phyloP scores from a whole-genome alignment of 2,888 invertebrate species.

The Brachyptera risi region DNA sequence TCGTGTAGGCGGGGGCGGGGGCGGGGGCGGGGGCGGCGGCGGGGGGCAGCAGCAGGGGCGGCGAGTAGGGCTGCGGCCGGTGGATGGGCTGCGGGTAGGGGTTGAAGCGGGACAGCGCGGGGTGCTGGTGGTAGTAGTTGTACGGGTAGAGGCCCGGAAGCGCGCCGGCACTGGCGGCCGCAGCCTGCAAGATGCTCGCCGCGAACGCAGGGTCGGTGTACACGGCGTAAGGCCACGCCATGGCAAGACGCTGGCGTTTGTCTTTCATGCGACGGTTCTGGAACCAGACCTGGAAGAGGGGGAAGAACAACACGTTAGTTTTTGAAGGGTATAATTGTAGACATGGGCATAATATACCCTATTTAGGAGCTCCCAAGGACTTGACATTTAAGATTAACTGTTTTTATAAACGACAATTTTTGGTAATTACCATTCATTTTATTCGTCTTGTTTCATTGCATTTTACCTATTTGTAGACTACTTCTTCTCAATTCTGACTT shows the following conservation, averaged over 20 bases:
- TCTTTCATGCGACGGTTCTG: conserved; percentile 97
- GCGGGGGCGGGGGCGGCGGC: neutral
- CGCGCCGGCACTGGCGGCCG: conserved; percentile 23
- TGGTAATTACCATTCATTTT: no score
- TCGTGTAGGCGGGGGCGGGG: neutral
- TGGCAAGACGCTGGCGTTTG: conserved; percentile 89
- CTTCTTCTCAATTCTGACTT: no score
- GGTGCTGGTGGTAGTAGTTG: conserved; percentile 24
- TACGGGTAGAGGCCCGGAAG: conserved; percentile 18
- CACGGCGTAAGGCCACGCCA: conserved; percentile 94
- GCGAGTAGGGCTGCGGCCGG: conserved; percentile 21
- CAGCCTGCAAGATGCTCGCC: conserved; percentile 83
- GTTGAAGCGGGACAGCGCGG: conserved; percentile 8
- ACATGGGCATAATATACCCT: no score
- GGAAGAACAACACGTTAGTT: no score
- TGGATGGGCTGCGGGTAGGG: conserved; percentile 15
- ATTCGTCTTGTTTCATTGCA: no score
- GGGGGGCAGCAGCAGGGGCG: conserved; percentile 16
- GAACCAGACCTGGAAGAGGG: conserved; percentile 82
- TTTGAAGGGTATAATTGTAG: no score
- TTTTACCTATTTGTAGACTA: no score
- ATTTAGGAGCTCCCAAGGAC: no score
- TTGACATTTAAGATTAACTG: no score
- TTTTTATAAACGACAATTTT: no score
- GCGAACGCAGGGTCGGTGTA: conserved; percentile 93